A percentile compares a stretch with the other conserved stretches of the same genome.
Conservation (phyloP, 2,797 vertebrate species). For the Discoglossus pictus region DNA sequence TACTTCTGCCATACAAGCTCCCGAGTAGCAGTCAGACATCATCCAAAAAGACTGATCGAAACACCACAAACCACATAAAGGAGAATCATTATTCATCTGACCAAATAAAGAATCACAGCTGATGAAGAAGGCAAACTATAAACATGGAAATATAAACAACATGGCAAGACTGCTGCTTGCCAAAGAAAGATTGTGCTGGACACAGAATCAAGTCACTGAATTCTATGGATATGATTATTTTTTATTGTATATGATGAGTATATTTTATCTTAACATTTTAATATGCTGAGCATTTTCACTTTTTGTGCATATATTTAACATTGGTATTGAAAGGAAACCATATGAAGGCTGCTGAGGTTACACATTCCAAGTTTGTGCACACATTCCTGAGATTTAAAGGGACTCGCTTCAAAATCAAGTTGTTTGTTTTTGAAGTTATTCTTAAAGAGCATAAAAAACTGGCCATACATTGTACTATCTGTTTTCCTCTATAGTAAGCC, state of each 20-base stretch:
- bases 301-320: neutral
- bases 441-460: too few relatives aligned
- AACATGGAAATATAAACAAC: neutral
- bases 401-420: too few relatives aligned
- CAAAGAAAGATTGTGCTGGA: neutral
- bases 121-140: constrained; percentile 8
- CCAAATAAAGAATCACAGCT: constrained; percentile 7
- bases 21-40: constrained; percentile 41
- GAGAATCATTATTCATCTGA: constrained; percentile 49
- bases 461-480: too few relatives aligned
- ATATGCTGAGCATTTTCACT: neutral
- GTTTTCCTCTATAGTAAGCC: too few relatives aligned
- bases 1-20: constrained; percentile 74
- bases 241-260: constrained; percentile 7
- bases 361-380: too few relatives aligned
- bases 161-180: neutral
- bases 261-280: neutral
- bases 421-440: too few relatives aligned
- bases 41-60: constrained; percentile 41
- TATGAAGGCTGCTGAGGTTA: too few relatives aligned
- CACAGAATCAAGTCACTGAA: neutral
- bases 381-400: too few relatives aligned
- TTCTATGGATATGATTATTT: constrained; percentile 3
- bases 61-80: constrained; percentile 42
- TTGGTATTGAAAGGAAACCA: too few relatives aligned